phyloP scores from a whole-genome alignment of 2,113 vertebrate species.

The Coryphaenoides rupestris region DNA sequence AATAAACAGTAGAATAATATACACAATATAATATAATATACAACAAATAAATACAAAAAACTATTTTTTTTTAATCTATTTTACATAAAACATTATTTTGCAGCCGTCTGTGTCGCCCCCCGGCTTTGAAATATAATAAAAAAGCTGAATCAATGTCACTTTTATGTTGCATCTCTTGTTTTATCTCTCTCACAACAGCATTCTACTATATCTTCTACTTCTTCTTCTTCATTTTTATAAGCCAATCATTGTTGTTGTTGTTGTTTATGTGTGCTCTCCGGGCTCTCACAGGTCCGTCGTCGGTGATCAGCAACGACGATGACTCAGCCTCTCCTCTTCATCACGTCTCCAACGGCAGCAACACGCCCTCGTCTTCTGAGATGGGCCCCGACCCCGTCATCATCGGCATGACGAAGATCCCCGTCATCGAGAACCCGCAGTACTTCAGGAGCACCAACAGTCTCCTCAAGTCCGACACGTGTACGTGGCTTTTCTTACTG shows the following conservation, averaged over 20 bases:
- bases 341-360: slow-evolving; percentile 94
- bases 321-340: slow-evolving; percentile 94
- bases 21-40: too few species aligned
- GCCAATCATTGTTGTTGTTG: neutral
- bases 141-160: too few species aligned
- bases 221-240: neutral
- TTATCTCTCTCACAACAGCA: neutral
- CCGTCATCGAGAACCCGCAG: slow-evolving; percentile 94
- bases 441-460: slow-evolving; percentile 94
- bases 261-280: neutral
- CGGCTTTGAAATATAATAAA: too few species aligned
- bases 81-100: too few species aligned
- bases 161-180: too few species aligned
- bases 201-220: neutral
- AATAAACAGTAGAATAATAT: too few species aligned
- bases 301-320: slow-evolving; percentile 94
- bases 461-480: slow-evolving; percentile 90
- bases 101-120: too few species aligned
- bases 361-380: slow-evolving; percentile 91
- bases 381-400: slow-evolving; percentile 91
- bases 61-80: too few species aligned
- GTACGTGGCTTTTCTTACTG: slow-evolving; percentile 78
- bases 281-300: slow-evolving; percentile 81
- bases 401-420: slow-evolving; percentile 96
- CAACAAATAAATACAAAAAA: too few species aligned